phyloP scores from a whole-genome alignment of 2,797 vertebrate species.

The Sebastes kiyomatsui region DNA sequence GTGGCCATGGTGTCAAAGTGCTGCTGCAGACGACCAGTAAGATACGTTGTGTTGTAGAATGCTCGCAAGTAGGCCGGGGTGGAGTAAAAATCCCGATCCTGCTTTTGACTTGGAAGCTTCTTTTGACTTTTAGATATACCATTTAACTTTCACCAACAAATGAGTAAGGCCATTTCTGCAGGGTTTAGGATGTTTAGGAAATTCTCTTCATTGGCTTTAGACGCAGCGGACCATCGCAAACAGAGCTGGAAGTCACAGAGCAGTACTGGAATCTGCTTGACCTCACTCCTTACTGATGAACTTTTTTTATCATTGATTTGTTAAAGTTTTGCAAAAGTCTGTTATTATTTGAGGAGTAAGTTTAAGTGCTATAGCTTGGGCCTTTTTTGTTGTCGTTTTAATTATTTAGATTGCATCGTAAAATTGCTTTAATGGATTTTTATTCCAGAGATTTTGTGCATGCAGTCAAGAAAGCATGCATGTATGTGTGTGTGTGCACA shows the following conservation, averaged over 20 bases:
- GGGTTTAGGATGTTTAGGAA: neutral
- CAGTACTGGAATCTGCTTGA: neutral
- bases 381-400: neutral
- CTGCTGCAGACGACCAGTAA: no score
- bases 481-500: neutral
- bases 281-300: neutral
- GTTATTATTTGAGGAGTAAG: neutral
- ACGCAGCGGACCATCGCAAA: neutral
- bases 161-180: neutral
- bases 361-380: neutral
- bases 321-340: neutral
- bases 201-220: neutral
- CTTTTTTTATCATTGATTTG: neutral
- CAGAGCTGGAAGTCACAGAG: neutral
- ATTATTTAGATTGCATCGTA: neutral
- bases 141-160: neutral
- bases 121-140: neutral
- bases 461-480: neutral
- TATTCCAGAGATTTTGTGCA: neutral
- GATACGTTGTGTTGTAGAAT: no score
- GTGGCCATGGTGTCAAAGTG: no score
- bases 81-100: no score
- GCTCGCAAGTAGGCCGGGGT: no score
- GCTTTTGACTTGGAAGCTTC: no score
- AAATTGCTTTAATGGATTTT: neutral